Evolutionary conservation across 2,888 invertebrate genomes (phyloP).

Genomic region (Nomada ruficornis): DNA sequence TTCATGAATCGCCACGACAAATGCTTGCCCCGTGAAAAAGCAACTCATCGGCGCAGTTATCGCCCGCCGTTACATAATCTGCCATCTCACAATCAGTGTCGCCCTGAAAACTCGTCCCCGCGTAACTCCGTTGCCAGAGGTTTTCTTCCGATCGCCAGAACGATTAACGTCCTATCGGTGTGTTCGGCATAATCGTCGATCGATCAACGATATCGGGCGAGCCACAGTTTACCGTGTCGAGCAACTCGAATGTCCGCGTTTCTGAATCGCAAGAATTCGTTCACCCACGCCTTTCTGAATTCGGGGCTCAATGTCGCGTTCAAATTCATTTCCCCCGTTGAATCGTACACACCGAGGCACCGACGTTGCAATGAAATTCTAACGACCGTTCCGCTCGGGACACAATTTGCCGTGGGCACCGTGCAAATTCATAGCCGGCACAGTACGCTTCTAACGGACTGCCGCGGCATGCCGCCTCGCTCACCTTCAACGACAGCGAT

Average conservation of each 20-base stretch:
- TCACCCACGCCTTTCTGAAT: neutral
- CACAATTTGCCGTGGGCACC: no score
- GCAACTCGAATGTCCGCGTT: neutral
- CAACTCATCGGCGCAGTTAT: constrained; percentile 33
- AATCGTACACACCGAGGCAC: no score
- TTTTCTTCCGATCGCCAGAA: neutral
- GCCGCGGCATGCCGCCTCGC: neutral
- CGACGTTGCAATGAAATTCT: no score
- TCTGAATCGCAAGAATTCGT: neutral
- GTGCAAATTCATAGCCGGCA: no score
- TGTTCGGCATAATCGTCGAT: constrained; percentile 23
- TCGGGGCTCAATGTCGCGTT: neutral
- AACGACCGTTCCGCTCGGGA: no score
- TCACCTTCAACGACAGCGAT: neutral
- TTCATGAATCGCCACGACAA: neutral
- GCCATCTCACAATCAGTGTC: constrained; percentile 18
- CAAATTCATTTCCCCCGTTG: no score
- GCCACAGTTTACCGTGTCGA: neutral
- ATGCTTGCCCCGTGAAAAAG: constrained; percentile 17
- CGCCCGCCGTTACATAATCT: constrained; percentile 60
- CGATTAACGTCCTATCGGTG: constrained; percentile 17
- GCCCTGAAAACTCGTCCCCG: constrained; percentile 36
- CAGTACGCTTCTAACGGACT: neutral
- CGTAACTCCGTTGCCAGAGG: neutral
- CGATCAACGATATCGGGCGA: constrained; percentile 15